A percentile compares a stretch with the other conserved stretches of the same genome.
Conservation (phyloP, 37 sponge, comb jelly and placozoan genomes). For the Spongilla lacustris region DNA sequence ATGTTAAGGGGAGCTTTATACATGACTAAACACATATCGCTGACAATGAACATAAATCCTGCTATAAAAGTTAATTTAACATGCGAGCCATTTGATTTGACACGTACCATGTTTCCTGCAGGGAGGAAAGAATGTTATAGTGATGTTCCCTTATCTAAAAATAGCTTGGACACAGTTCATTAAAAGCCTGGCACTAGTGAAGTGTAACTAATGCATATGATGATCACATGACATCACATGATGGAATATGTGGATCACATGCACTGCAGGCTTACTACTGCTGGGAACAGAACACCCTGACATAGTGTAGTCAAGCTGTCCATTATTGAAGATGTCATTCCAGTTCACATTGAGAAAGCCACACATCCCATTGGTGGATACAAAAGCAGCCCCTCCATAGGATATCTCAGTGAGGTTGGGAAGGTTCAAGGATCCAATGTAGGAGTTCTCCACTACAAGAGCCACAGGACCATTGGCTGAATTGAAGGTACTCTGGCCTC, state of each 20-base stretch:
- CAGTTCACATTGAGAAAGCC: slow-evolving; percentile 50
- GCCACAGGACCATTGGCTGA: neutral
- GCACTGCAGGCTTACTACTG: neutral
- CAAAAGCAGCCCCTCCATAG: slow-evolving; percentile 25
- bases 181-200: no score
- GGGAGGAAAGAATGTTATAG: no score
- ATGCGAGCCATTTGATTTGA: no score
- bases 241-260: neutral
- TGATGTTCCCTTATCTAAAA: no score
- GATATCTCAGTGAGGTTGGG: slow-evolving; percentile 66
- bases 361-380: slow-evolving; percentile 33
- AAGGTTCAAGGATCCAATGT: slow-evolving; percentile 24
- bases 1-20: no score
- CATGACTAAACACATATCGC: no score
- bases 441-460: slow-evolving; percentile 3
- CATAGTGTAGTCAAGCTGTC: neutral
- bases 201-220: no score
- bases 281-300: neutral
- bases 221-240: slow-evolving; percentile 17
- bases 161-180: neutral
- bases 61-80: no score
- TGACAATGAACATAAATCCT: no score
- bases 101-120: no score
- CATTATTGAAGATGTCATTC: slow-evolving; percentile 53
- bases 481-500: slow-evolving; percentile 18